phyloP scores from a whole-genome alignment of 37 sponge, comb jelly and placozoan genomes.

The Spongia lamella region DNA sequence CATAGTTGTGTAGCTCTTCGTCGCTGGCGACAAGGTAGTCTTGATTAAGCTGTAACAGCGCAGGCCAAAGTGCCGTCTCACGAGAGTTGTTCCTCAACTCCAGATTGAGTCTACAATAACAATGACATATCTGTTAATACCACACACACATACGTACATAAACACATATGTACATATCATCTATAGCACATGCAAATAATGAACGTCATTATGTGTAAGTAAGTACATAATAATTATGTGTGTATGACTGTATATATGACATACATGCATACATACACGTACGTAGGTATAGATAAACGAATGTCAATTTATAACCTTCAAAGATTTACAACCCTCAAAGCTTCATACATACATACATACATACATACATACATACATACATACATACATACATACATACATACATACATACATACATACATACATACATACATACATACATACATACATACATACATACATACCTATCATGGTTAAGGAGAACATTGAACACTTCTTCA shows the following conservation, averaged over 20 bases:
- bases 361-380: slow-evolving; percentile 20
- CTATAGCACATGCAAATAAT: background rate
- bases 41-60: slow-evolving; percentile 61
- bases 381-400: slow-evolving; percentile 12
- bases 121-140: background rate
- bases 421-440: slow-evolving; percentile 13
- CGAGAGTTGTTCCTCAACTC: slow-evolving; percentile 64
- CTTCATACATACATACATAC: slow-evolving; percentile 26
- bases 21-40: slow-evolving; percentile 19
- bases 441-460: slow-evolving; percentile 10
- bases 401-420: slow-evolving; percentile 13
- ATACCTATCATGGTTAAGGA: slow-evolving; percentile 49
- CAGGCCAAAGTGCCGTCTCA: slow-evolving; percentile 73
- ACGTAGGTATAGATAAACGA: no score
- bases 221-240: no score
- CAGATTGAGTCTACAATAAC: slow-evolving; percentile 66
- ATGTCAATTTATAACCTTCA: background rate
- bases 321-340: no score
- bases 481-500: slow-evolving; percentile 60
- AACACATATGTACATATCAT: background rate
- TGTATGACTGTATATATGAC: background rate
- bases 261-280: no score
- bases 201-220: background rate
- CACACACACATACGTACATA: slow-evolving; percentile 4
- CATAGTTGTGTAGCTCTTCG: slow-evolving; percentile 30